Base-by-base conservation (phyloP, 2,888 invertebrate genomes). In the Corbicula japonica region DNA sequence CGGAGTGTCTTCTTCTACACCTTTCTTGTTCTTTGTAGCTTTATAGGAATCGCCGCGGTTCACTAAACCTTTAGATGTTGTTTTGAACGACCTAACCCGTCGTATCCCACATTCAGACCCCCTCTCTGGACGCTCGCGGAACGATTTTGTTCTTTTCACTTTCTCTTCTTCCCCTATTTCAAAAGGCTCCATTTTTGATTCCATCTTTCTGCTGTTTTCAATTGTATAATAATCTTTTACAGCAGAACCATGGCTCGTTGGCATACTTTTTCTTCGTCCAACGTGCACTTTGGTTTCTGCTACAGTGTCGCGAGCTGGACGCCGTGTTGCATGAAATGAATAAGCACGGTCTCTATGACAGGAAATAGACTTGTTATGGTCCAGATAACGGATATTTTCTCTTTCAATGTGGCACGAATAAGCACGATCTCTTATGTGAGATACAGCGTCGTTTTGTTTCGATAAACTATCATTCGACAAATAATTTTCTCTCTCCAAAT, bases 41-140 rank as follows among this genome's bases (percentile, higher is more conserved):
- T 97, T 96, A 83, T 98, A 95, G 12, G 98, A 97, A 94, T 99
- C 98, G 0, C 98, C 98, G 56, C 98, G 95, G 94, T 98, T 98
- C 34, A 80, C 75, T 12, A 86, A 68, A 26, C 98, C 96, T 93
- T 97, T 96, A 93, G 97, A 97, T 35, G 98, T 98, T 89, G 98
- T 98, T 91, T 97, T 97, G 94, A 98, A 98, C 94, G 98, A 98
- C 86, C 98, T 95, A 86, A 98, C 95, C 84, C 98, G 95, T 92
- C 76, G 73, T 1, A 86, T 54, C 21, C 56, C 60, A 68, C 78
- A 73, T 23, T 72, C 62, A 21, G 35, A 30, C 10, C 30, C 21
- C 41, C 30, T 71, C 52, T 71, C 70, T 10, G 60, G 41, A 4
- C 70, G 61, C 28, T 71, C 70, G 21, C 62, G 52, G 26, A 76